Evolutionary conservation across 2,797 vertebrate genomes (phyloP), one percentile per base, ranked within the genome.

Genomic region (Emydoidea blandingii): DNA sequence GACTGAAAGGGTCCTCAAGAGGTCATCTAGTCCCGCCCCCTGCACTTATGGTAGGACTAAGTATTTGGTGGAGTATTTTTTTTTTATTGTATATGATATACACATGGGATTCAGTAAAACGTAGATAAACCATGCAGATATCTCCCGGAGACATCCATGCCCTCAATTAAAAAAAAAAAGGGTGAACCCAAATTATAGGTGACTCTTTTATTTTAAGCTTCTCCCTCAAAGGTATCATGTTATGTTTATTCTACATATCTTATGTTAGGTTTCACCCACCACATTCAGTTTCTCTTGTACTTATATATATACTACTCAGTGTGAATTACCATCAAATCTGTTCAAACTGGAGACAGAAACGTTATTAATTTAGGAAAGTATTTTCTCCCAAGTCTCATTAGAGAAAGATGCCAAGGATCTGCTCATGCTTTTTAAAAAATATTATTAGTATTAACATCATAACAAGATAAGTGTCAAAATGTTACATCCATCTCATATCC

Each of bases 301-400:
- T 14, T 62, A 34, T 31, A 34, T 18, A 3, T 34, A 34, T 31
- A 41, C 27, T 94, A 56, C 49, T 81, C 88, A 80, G 59, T 27
- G 72, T 89, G 44, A 94, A 81, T 83, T 88, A 91, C 5, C 96
- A 91, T 83, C 34, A 94, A 86, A 92, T 87, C 15, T 86, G 82
- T 93, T 96, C 92, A 93, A 74, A 93, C 37, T 89, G 85, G 49
- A 83, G 56, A 41, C 49, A 92, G 79, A 74, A 93, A 88, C 87
- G 90, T 31, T 54, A 81, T 86, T 52, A 85, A 6, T 87, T 96
- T 91, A 92, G 83, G 91, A 94, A 94, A 78, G 14, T 34, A 27
- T 85, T 93, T 93, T 92, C 80, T 95, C 86, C 1, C 0, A 2
- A 49, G 65, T 18, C 85, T 94, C 89, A 80, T 93, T 95, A 95